Base-by-base conservation (phyloP, 2,113 vertebrate genomes). In the Hippocampus mohnikei region DNA sequence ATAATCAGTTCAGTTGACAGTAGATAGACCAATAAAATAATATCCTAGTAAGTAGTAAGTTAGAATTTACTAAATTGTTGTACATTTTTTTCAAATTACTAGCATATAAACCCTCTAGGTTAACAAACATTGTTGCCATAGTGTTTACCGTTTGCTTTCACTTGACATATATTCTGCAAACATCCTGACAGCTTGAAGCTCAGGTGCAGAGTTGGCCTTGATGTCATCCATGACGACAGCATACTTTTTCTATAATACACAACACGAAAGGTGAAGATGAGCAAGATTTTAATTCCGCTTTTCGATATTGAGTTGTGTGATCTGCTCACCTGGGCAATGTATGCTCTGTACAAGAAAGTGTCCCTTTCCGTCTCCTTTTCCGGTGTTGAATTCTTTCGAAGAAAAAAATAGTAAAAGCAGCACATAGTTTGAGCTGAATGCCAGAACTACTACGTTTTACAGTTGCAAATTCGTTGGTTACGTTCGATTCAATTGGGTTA, bases 141-240 rank as follows among this genome's bases (percentile, higher is more conserved):
- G 5, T 33, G 16, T 37, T 68, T 16, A 97, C 97, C 96, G 92
- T 67, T 92, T 95, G 59, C 58, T 90, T 78, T 95, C 95, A 2
- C 7, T 94, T 27, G 96, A 93, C 29, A 94, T 87, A 78, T 96
- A 99, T 2, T 98, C 95, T 0, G 97, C 95, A 74, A 98, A 95
- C 95, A 96, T 94, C 77, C 88, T 88, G 21, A 98, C 95, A 0
- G 96, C 96, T 59, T 96, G 96, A 2, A 99, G 94, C 72, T 98
- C 97, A 0, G 94, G 88, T 1, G 91, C 70, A 0, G 95, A 93
- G 2, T 40, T 93, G 15, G 81, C 69, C 69, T 92, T 95, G 65
- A 99, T 95, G 75, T 99, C 97, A 58, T 99, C 97, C 86, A 98
- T 84, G 1, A 98, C 96, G 6, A 99, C 97, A 0, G 94, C 96